Base-by-base conservation (phyloP, 30 jellyfish, hydroid and myxozoan genomes). In the Euphysa ruthae region DNA sequence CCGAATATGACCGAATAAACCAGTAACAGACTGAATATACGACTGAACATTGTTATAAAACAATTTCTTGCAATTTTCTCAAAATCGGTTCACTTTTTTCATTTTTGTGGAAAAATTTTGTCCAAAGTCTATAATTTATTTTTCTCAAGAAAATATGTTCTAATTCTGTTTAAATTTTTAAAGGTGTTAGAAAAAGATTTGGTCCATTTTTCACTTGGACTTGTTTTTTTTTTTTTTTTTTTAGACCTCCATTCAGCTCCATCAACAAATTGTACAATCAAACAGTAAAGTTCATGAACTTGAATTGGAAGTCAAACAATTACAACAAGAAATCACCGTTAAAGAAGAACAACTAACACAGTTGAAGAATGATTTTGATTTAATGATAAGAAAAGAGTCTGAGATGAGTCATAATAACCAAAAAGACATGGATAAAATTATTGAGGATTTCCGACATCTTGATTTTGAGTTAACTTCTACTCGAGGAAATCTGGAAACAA, bases 271-370 rank as follows among this genome's bases (percentile, higher is more conserved):
- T 19, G 72, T 15, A 4, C 27, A 25, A 29, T 28, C 72, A 63
- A 44, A 38, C 23, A 15, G 1, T 19, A 28, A 46, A 4, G 28
- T 73, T 12, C 55, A 49, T 10, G 66, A 49, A 1, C 8, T 61
- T 19, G 22, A 61, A 0, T 56, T 28, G 34, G 56, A 63, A 26
- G 0, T 61, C 20, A 60, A 58, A 25, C 54, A 46, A n/a, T 12
- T 18, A 25, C 66, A 75, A 33, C 56, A 74, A 14, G 93, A 80
- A 63, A 38, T 18, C n/a, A 49, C 22, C 12, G 60, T 28, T 27
- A 61, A 70, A 24, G 93, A 70, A 32, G 31, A 51, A 23, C 4
- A 10, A n/a, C 30, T 63, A 16, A 16, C 19, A 0, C 70, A 34
- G n/a, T 42, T 80, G 32, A 54, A 58, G 20, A 43, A 35, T 18